A percentile compares a stretch with the other conserved stretches of the same genome.
Conservation (phyloP, 2,888 invertebrate species). For the Drosophila tripunctata region DNA sequence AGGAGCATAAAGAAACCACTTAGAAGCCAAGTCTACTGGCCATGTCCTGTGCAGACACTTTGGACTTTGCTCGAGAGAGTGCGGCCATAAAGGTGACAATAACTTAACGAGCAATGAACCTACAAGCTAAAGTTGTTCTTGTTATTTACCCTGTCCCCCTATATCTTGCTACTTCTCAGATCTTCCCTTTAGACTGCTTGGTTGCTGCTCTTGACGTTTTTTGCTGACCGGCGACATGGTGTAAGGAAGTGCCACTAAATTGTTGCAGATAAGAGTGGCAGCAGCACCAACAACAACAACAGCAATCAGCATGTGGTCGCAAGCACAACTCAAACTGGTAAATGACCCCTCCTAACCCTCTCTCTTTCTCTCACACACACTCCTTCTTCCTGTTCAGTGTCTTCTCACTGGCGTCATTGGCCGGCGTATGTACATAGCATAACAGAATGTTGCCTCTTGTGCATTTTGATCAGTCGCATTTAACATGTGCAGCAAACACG, state of each 20-base stretch:
- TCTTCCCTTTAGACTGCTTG: background rate
- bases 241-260: constrained; percentile 76
- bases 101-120: constrained; percentile 83
- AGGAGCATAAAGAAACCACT: constrained; percentile 57
- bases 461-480: constrained; percentile 59
- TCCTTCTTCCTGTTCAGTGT: background rate
- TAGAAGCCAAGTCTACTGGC: constrained; percentile 73
- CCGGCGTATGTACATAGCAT: constrained; percentile 43
- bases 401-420: background rate
- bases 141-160: constrained; percentile 24
- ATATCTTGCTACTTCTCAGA: background rate
- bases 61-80: constrained; percentile 39
- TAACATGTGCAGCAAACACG: constrained; percentile 62
- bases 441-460: constrained; percentile 51
- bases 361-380: background rate
- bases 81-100: constrained; percentile 80
- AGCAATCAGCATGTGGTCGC: constrained; percentile 60
- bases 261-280: constrained; percentile 69
- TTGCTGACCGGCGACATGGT: constrained; percentile 68
- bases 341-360: constrained; percentile 25
- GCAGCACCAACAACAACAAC: constrained; percentile 9
- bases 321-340: constrained; percentile 24
- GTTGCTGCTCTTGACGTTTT: constrained; percentile 50
- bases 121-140: constrained; percentile 37
- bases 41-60: constrained; percentile 71